A percentile compares a stretch with the other conserved stretches of the same genome.
phyloP scores from a whole-genome alignment of 2,797 vertebrate genomes.

The Gymnothorax javanicus region DNA sequence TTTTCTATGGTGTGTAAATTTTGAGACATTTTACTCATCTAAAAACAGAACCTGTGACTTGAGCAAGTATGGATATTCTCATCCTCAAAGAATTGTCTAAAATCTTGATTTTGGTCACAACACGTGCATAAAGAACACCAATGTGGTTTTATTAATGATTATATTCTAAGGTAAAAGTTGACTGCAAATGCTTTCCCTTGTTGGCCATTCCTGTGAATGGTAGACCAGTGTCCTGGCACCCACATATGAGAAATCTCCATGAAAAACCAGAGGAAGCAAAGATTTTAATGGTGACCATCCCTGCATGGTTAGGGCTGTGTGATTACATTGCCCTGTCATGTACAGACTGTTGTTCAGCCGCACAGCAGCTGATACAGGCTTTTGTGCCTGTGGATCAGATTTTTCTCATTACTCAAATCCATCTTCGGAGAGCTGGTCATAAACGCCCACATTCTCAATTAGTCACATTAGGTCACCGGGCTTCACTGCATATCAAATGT shows the following conservation, averaged over 20 bases:
- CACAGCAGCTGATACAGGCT: neutral
- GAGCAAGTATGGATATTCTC: too few relatives aligned
- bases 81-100: too few relatives aligned
- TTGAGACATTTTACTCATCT: too few relatives aligned
- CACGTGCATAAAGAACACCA: neutral
- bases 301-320: neutral
- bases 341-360: neutral
- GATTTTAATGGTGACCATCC: neutral
- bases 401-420: neutral
- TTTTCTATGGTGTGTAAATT: too few relatives aligned
- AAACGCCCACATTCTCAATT: neutral
- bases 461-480: neutral
- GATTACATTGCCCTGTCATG: neutral
- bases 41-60: too few relatives aligned
- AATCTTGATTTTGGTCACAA: neutral
- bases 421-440: neutral
- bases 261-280: neutral
- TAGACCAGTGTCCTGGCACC: neutral
- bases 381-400: neutral
- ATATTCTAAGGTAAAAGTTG: neutral
- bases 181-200: neutral
- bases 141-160: neutral
- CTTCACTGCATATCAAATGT: neutral
- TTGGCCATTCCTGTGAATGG: neutral
- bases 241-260: neutral